A percentile compares a stretch with the other conserved stretches of the same genome.
phyloP scores from a whole-genome alignment of 1,140 invertebrate genomes.

The Trinorchestia longiramus region DNA sequence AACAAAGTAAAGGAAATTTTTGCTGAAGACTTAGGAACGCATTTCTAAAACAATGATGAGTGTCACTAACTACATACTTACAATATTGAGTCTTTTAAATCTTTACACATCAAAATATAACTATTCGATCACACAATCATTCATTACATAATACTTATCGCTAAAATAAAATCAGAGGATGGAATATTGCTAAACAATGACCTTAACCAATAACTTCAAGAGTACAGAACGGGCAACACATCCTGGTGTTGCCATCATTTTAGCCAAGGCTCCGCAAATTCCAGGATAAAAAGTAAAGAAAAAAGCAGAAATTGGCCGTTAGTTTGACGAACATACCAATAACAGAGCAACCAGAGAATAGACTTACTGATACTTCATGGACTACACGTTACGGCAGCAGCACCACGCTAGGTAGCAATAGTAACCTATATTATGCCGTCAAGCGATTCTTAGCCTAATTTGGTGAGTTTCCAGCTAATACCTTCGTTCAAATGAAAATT shows the following conservation, averaged over 20 bases:
- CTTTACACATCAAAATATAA: conserved; percentile 40
- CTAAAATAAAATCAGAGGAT: conserved; percentile 40
- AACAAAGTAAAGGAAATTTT: conserved; percentile 39
- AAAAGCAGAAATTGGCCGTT: background rate
- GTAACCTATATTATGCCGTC: background rate
- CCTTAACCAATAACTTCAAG: background rate
- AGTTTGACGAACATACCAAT: background rate
- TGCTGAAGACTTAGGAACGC: conserved; percentile 13
- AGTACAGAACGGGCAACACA: background rate
- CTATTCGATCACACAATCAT: conserved; percentile 30
- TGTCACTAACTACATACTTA: conserved; percentile 32
- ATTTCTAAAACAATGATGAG: conserved; percentile 26
- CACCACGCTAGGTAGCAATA: background rate
- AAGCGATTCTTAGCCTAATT: background rate
- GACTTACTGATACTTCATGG: background rate
- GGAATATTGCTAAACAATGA: conserved; percentile 28
- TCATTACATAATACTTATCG: conserved; percentile 12
- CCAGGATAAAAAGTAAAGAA: background rate
- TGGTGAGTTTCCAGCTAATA: background rate
- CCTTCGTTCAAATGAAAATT: background rate
- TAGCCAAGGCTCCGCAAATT: background rate
- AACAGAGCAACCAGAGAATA: background rate
- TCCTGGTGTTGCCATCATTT: background rate
- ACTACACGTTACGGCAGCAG: background rate
- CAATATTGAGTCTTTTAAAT: conserved; percentile 43